Conservation (phyloP, 2,113 vertebrate genomes). For the Ahaetulla prasina region DNA sequence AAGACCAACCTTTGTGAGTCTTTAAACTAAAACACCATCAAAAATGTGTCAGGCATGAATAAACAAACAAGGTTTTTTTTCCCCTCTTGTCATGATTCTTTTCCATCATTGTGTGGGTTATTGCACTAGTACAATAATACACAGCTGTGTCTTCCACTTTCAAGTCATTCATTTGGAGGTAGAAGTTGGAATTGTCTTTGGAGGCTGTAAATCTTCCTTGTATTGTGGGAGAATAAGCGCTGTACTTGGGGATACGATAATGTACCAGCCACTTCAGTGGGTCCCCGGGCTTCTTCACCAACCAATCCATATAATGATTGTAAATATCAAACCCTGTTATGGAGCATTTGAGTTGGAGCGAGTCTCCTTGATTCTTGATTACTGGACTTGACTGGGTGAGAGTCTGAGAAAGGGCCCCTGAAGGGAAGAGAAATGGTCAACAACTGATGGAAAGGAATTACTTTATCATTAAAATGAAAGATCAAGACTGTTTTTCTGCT, state of each 20-base stretch:
- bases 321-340: slow-evolving; percentile 33
- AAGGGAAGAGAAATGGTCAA: accelerated
- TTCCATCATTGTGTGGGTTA: background rate
- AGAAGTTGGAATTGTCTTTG: slow-evolving; percentile 12
- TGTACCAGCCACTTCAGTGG: slow-evolving; percentile 24
- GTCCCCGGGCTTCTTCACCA: slow-evolving; percentile 54
- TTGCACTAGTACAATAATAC: background rate
- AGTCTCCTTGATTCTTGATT: background rate
- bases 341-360: slow-evolving; percentile 20
- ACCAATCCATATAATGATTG: accelerated
- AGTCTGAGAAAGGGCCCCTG: background rate
- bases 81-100: background rate
- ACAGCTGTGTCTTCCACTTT: background rate
- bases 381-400: background rate
- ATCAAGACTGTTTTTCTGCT: background rate
- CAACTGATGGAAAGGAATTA: background rate
- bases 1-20: too few relatives aligned
- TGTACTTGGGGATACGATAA: background rate
- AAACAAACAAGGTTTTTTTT: background rate
- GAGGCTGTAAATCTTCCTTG: slow-evolving; percentile 19
- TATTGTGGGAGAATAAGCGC: background rate
- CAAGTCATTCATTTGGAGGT: slow-evolving; percentile 10
- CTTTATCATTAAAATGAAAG: background rate
- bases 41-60: too few relatives aligned
- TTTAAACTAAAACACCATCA: too few relatives aligned